Evolutionary conservation across 2,888 invertebrate genomes (phyloP), one percentile per base, ranked within the genome.

Genomic region (Selenia dentaria): DNA sequence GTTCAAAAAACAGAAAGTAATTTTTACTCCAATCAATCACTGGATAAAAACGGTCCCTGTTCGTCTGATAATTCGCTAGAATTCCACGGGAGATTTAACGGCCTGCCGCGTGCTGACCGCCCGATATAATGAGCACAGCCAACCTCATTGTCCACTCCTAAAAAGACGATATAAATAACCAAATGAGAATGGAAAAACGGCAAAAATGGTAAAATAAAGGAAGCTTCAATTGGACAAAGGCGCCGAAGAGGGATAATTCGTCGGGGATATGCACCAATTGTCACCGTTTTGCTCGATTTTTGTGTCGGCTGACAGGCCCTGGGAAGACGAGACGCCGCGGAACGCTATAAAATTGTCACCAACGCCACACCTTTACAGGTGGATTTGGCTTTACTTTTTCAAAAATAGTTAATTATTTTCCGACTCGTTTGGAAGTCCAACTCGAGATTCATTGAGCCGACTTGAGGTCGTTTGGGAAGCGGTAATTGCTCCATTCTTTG

Each of bases 101-200:
- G 68, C 74, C 64, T 57, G 67, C 72, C 78, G 80, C 83, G 86
- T 85, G 86, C 88, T 85, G 84, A 80, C 72, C 69, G 77, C 66
- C 67, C 79, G 79, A 79, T 82, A 88, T 89, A 90, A 89, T 88
- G 89, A 89, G 89, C 82, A 49, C 54, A 57, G 56, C 54, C 64
- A 49, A 51, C 40, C 73, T 78, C 75, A 76, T 78, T 79, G 81
- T 82, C 70, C 74, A 64, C 59, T 62, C 70, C 77, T 80, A 86
- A 87, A 87, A 86, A 83, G 83, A 81, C 74, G 72, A 87, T 74
- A 89, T 87, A 89, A 88, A 89, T 89, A 89, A 87, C 86, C 89
- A 90, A 90, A 89, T 90, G 89, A 87, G 89, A 86, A 85, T 79
- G 83, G 86, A 84, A 84, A 87, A 89, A 87, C 79, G 83, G 84